A percentile compares a stretch with the other conserved stretches of the same genome.
phyloP scores from a whole-genome alignment of 2,797 vertebrate genomes.

The Limnodromus scolopaceus region DNA sequence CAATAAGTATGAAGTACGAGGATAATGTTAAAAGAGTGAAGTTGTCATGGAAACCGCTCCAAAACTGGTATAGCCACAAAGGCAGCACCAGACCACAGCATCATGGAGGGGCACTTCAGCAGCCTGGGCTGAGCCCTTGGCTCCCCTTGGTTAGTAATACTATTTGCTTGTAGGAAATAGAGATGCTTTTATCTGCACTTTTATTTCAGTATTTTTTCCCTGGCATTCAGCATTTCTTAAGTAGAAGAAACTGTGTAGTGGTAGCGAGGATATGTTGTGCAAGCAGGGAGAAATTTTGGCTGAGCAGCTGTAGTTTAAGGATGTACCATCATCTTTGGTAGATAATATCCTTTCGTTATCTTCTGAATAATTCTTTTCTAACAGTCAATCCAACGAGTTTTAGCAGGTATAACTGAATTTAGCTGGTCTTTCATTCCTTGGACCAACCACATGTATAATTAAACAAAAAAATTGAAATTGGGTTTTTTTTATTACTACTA shows the following conservation, averaged over 20 bases:
- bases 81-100: constrained; percentile 1
- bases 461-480: not conserved
- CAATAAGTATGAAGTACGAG: not conserved
- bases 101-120: not conserved
- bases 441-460: not conserved
- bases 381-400: not conserved
- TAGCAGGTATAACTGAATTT: not conserved
- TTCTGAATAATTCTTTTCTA: not conserved
- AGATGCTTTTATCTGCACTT: not conserved
- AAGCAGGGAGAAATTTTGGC: not conserved
- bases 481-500: not conserved
- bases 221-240: not conserved
- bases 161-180: not conserved
- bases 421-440: not conserved
- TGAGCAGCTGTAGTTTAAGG: not conserved
- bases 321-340: not conserved
- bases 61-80: constrained; percentile 19
- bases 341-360: not conserved
- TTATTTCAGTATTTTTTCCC: not conserved
- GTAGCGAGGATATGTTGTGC: not conserved
- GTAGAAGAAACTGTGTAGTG: not conserved
- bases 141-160: not conserved
- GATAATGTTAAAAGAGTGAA: constrained; percentile 26
- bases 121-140: not conserved
- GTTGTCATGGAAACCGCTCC: constrained; percentile 61